phyloP scores from a whole-genome alignment of 2,113 vertebrate genomes.

The Leucosticte australis region DNA sequence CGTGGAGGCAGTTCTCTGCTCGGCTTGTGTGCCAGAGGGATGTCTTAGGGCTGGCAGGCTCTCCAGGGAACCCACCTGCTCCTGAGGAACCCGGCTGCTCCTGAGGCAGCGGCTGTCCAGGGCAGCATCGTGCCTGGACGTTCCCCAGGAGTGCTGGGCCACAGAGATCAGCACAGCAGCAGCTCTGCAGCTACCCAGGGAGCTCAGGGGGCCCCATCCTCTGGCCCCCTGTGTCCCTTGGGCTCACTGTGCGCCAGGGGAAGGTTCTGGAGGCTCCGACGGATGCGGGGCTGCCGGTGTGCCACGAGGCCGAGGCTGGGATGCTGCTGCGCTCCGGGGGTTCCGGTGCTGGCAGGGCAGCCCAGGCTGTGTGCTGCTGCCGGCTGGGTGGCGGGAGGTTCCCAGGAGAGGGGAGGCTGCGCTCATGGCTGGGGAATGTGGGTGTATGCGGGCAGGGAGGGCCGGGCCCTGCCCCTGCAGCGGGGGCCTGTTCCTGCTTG shows the following conservation, averaged over 20 bases:
- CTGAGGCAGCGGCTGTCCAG: accelerated
- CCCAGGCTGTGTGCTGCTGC: background rate
- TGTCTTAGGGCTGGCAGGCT: background rate
- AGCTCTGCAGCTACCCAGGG: background rate
- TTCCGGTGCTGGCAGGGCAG: background rate
- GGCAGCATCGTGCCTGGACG: accelerated
- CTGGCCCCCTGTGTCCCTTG: accelerated
- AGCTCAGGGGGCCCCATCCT: background rate
- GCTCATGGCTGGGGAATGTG: conserved; percentile 70
- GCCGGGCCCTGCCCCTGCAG: conserved; percentile 52
- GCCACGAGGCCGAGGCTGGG: accelerated
- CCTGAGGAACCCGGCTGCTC: background rate
- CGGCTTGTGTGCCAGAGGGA: accelerated
- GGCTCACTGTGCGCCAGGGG: accelerated
- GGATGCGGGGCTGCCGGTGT: accelerated
- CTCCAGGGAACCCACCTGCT: background rate
- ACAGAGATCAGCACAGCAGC: background rate
- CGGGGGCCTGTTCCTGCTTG: conserved; percentile 67
- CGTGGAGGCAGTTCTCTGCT: background rate
- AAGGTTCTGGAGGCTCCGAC: accelerated
- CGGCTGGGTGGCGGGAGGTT: background rate
- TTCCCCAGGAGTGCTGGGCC: background rate
- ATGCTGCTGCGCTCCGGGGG: background rate
- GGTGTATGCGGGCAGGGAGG: conserved; percentile 58
- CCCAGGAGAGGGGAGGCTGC: conserved; percentile 38